These are phyloP conservation scores for Notothenia coriiceps DNA, from an alignment of 2,113 vertebrate species.

Conservation along the genomic window DNA sequence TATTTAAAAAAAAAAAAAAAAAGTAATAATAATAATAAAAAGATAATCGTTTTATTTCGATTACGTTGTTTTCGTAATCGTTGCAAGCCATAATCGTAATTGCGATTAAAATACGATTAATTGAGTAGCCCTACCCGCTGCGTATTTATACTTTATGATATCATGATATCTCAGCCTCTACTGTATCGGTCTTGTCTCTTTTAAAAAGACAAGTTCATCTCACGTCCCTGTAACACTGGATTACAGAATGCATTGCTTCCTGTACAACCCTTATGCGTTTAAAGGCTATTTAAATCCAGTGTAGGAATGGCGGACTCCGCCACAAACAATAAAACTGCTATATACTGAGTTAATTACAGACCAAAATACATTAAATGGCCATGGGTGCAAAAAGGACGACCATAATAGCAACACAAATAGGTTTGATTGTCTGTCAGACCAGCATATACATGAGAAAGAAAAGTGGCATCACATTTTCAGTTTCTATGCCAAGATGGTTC, in stretches of 20 bases:
- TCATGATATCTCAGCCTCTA: not conserved
- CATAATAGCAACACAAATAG: not conserved
- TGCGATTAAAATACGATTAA: no score
- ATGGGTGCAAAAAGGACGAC: not conserved
- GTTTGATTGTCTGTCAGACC: not conserved
- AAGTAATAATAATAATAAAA: no score
- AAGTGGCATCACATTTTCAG: not conserved
- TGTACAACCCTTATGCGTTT: not conserved
- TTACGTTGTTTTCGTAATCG: no score
- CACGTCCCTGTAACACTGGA: not conserved
- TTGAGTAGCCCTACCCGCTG: no score
- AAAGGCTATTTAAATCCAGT: not conserved
- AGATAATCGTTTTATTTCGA: no score
- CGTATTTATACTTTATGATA: not conserved
- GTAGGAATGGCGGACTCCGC: not conserved
- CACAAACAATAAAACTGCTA: slow-evolving; percentile 8
- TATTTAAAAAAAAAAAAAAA: no score
- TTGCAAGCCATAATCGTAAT: no score
- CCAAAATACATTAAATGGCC: not conserved
- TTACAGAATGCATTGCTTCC: not conserved
- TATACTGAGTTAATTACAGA: slow-evolving; percentile 10
- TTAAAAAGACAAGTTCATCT: not conserved
- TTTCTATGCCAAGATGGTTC: slow-evolving; percentile 14
- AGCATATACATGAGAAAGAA: slow-evolving; percentile 1
- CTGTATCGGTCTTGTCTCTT: not conserved